Base-by-base conservation (phyloP, 2,888 invertebrate genomes). In the Drosophila fungiperda region DNA sequence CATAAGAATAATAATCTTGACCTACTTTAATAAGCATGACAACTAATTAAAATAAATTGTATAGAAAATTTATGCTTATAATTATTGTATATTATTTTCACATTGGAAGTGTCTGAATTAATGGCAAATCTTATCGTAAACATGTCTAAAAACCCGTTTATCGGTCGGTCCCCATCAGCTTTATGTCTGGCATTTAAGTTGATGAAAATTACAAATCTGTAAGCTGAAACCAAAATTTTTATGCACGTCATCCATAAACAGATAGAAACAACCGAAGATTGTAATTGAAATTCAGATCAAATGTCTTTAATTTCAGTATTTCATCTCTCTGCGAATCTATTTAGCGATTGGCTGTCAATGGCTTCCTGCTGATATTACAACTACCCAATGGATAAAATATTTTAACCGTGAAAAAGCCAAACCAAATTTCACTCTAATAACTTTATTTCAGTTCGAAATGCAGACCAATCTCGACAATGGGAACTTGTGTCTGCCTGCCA, bases 351-450 rank as follows among this genome's bases (percentile, higher is more conserved):
- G 54, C 55, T 42, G 63, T 42, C 70, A 68, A 75, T 65, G 54
- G 63, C 38, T 71, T 55, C 57, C 70, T 61, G 69, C 54, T 67
- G 52, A 53, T 38, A 70, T 75, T 61, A 71, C 61, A 49, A 62
- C 66, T 57, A 36, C 59, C 67, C 74, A 80, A 73, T 82, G 71
- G 66, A 68, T 73, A 63, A 55, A 50, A 61, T 4, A 45, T 68
- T 73, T 55, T 65, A 64, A 67, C 57, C 33, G 53, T 32, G 29
- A 71, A 78, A 71, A 65, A 57, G 49, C 57, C 60, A 69, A 74
- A 62, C 60, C 72, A 73, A 75, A 82, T 78, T 78, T 78, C 72
- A 84, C 76, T 87, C 71, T 85, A 85, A 85, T 85, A 87, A 87
- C 85, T 85, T 85, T 74, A 85, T 85, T 84, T 73, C 50, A 53